Conservation (phyloP, 2,113 vertebrate species). For the Neogale vison region DNA sequence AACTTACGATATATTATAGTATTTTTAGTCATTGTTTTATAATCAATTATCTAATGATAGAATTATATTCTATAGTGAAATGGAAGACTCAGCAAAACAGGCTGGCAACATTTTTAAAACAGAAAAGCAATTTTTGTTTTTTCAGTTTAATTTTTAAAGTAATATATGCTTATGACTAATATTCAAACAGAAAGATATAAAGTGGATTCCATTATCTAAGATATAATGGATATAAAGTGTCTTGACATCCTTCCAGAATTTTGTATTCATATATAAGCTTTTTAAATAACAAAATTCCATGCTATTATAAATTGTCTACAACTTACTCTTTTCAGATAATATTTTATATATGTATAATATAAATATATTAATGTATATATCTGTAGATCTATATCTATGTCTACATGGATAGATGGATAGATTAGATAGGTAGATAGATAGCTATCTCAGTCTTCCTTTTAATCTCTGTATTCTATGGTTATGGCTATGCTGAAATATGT, state of each 20-base stretch:
- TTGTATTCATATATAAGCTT: background rate
- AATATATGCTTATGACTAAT: background rate
- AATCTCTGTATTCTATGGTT: background rate
- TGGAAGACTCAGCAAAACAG: background rate
- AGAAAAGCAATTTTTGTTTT: conserved; percentile 14
- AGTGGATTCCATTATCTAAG: background rate
- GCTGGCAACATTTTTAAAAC: background rate
- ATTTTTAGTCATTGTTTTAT: conserved; percentile 28
- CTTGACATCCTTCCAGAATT: background rate
- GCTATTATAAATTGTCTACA: background rate
- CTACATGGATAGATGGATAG: background rate
- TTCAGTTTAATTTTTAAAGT: conserved; percentile 34
- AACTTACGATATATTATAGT: background rate
- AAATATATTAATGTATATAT: background rate
- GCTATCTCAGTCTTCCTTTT: background rate
- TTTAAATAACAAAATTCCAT: background rate
- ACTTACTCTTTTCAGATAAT: background rate
- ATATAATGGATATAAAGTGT: background rate
- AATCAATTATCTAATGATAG: background rate
- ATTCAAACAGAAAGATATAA: conserved; percentile 16
- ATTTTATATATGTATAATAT: background rate
- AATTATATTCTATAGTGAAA: background rate
- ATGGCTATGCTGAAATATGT: background rate
- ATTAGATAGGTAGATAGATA: background rate
- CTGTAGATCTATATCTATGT: background rate